Conservation (phyloP, 2,888 invertebrate genomes). For the Lasioglossum zephyrum region DNA sequence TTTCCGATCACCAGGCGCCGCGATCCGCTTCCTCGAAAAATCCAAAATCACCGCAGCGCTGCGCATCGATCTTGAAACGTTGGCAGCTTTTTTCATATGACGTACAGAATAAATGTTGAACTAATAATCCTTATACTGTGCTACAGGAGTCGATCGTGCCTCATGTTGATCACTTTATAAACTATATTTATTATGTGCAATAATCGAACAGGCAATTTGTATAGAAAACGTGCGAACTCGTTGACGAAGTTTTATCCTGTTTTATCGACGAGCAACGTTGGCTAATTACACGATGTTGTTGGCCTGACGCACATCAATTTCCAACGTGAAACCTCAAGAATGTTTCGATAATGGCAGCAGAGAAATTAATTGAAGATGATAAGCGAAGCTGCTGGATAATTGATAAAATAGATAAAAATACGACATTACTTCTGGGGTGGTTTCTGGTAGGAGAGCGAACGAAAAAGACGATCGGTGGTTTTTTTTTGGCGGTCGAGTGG, state of each 20-base stretch:
- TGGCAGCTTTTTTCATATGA: neutral
- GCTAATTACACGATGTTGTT: too few relatives aligned
- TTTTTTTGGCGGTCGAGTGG: neutral
- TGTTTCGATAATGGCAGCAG: neutral
- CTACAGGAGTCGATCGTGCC: too few relatives aligned
- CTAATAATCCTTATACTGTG: too few relatives aligned
- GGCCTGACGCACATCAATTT: too few relatives aligned
- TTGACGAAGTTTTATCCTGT: too few relatives aligned
- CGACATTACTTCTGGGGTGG: neutral
- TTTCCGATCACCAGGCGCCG: conserved; percentile 50
- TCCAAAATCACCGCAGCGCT: neutral
- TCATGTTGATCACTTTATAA: too few relatives aligned
- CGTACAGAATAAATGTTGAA: too few relatives aligned
- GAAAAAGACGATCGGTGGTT: neutral
- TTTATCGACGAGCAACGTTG: too few relatives aligned
- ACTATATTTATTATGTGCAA: too few relatives aligned
- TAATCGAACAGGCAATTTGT: too few relatives aligned
- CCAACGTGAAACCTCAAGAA: neutral
- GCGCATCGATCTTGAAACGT: neutral
- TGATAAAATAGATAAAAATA: neutral
- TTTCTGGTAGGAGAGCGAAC: neutral
- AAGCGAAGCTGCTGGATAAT: too few relatives aligned
- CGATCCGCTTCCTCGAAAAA: neutral
- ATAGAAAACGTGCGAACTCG: too few relatives aligned
- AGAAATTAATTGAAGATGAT: neutral